These are phyloP conservation scores for Seira sanloemensis DNA, from an alignment of 2,888 invertebrate species.

Conservation along the genomic window DNA sequence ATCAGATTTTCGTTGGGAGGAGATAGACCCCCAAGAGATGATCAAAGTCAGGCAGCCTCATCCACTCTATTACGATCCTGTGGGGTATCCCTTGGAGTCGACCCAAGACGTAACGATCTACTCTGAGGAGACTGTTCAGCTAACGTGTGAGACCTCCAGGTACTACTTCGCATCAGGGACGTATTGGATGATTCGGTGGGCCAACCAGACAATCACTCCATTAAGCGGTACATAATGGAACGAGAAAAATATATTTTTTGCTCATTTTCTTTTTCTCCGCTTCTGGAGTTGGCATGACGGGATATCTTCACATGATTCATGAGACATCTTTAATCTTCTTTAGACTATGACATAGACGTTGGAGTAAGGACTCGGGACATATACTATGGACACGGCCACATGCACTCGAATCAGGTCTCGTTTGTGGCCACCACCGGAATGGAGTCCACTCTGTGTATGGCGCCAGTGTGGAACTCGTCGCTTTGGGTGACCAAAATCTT, in stretches of 20 bases:
- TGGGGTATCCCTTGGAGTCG: background rate
- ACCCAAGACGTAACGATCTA: constrained; percentile 32
- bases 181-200: constrained; percentile 66
- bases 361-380: background rate
- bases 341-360: background rate
- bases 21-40: constrained; percentile 70
- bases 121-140: constrained; percentile 30
- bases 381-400: background rate
- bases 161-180: constrained; percentile 69
- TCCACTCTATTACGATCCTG: background rate
- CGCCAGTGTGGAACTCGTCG: constrained; percentile 70
- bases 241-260: background rate
- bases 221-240: background rate
- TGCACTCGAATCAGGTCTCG: constrained; percentile 18
- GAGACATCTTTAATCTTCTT: background rate
- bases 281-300: background rate
- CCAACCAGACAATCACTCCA: constrained; percentile 57
- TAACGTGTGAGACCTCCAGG: constrained; percentile 50
- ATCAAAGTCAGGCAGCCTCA: constrained; percentile 16
- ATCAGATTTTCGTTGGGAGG: constrained; percentile 67
- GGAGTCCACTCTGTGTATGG: constrained; percentile 63
- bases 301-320: background rate
- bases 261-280: background rate
- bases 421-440: constrained; percentile 46
- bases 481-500: constrained; percentile 64